phyloP scores from a whole-genome alignment of 1,140 invertebrate genomes.

The Lasioglossum baleicum region DNA sequence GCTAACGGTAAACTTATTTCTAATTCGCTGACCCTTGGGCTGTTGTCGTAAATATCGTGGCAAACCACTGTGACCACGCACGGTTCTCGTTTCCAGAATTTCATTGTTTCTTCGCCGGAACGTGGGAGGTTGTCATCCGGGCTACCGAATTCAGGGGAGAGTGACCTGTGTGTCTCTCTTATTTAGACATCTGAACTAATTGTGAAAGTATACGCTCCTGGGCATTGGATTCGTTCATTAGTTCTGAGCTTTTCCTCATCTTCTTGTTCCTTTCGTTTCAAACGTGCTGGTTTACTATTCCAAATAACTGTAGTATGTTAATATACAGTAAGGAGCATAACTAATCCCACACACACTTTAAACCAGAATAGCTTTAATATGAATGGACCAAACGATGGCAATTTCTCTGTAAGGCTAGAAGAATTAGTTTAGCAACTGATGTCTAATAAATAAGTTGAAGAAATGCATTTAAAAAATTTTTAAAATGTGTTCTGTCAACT shows the following conservation, averaged over 20 bases:
- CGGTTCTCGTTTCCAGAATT: background rate
- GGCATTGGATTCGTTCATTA: background rate
- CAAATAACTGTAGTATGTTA: too few species aligned
- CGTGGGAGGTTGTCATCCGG: background rate
- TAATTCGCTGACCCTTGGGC: background rate
- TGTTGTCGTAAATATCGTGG: background rate
- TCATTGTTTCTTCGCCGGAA: background rate
- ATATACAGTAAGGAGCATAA: too few species aligned
- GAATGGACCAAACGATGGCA: too few species aligned
- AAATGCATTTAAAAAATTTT: too few species aligned
- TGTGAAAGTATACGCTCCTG: background rate
- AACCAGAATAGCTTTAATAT: too few species aligned
- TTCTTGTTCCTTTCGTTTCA: background rate
- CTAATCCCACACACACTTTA: too few species aligned
- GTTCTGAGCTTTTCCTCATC: background rate
- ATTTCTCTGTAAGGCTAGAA: too few species aligned
- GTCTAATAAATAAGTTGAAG: too few species aligned
- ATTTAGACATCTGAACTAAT: background rate
- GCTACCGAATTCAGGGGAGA: background rate
- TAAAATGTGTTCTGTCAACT: too few species aligned
- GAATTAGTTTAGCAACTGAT: too few species aligned
- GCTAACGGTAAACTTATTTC: conserved; percentile 33
- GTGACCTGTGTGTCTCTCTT: too few species aligned
- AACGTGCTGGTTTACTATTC: background rate
- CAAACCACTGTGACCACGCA: background rate